phyloP scores from a whole-genome alignment of 2,113 vertebrate genomes.

The Megatriorchis doriae region DNA sequence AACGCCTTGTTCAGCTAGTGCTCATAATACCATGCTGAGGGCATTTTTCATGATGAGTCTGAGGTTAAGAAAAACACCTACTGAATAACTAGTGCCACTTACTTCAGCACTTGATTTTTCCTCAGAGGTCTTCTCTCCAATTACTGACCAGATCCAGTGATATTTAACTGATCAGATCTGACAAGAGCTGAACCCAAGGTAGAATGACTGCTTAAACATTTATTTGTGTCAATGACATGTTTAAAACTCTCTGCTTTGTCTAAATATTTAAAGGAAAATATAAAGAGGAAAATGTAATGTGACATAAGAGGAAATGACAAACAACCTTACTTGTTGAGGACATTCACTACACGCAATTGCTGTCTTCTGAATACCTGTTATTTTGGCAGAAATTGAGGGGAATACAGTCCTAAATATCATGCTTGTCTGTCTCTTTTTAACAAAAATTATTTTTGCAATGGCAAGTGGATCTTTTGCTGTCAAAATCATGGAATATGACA shows the following conservation, averaged over 20 bases:
- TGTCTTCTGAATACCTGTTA: constrained; percentile 42
- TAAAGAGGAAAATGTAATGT: constrained; percentile 54
- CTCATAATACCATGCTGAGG: not conserved
- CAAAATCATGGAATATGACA: not conserved
- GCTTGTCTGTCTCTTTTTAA: constrained; percentile 8
- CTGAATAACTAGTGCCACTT: constrained; percentile 46
- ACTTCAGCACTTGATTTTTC: constrained; percentile 44
- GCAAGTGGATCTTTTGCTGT: constrained; percentile 32
- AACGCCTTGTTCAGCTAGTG: not conserved
- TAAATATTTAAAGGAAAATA: constrained; percentile 66
- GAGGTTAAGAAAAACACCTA: constrained; percentile 49
- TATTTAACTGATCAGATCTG: constrained; percentile 59
- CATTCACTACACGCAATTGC: constrained; percentile 24
- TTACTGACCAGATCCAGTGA: constrained; percentile 58
- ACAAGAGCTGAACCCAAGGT: constrained; percentile 64
- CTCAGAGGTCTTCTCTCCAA: constrained; percentile 61
- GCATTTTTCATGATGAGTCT: constrained; percentile 22
- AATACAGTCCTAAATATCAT: not conserved
- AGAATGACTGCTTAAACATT: constrained; percentile 68
- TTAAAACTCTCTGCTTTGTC: constrained; percentile 59
- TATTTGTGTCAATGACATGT: constrained; percentile 66
- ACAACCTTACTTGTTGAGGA: constrained; percentile 29
- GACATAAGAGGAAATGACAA: constrained; percentile 58
- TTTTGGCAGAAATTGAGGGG: constrained; percentile 41
- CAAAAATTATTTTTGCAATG: not conserved